Evolutionary conservation across 2,113 vertebrate genomes (phyloP).

Genomic region (Charina bottae): DNA sequence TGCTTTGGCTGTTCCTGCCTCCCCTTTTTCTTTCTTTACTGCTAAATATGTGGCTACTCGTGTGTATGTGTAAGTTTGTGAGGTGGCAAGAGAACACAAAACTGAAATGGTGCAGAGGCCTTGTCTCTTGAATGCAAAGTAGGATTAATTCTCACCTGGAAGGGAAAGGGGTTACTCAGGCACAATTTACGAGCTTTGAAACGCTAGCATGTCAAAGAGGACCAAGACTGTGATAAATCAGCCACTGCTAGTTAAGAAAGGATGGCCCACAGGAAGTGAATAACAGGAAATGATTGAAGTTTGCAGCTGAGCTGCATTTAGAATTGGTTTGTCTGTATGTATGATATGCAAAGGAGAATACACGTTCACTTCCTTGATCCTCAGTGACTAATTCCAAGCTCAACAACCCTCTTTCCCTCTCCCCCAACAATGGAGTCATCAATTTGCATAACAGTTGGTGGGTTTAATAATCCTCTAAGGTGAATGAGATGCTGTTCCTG

Average conservation of each 20-base stretch:
- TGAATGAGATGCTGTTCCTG: background rate
- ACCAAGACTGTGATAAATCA: background rate
- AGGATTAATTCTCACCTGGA: background rate
- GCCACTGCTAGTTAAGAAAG: constrained; percentile 48
- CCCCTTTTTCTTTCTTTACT: background rate
- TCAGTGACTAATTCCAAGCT: background rate
- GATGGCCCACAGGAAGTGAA: constrained; percentile 65
- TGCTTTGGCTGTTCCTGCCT: background rate
- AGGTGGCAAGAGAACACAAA: background rate
- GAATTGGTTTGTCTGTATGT: constrained; percentile 19
- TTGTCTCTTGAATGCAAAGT: background rate
- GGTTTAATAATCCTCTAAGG: background rate
- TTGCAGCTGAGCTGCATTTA: constrained; percentile 10
- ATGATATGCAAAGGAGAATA: background rate
- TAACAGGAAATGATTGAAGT: constrained; percentile 74
- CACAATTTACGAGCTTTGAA: background rate
- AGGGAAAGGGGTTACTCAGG: background rate
- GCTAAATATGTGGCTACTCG: too few species aligned
- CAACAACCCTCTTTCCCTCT: too few species aligned
- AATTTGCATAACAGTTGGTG: background rate
- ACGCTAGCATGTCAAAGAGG: constrained; percentile 5
- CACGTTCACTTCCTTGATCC: background rate
- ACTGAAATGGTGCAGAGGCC: background rate
- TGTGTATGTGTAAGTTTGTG: background rate
- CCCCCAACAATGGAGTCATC: background rate